A percentile compares a stretch with the other conserved stretches of the same genome.
Conservation (phyloP, 2,797 vertebrate genomes). For the Pseudocheirus occidentalis region DNA sequence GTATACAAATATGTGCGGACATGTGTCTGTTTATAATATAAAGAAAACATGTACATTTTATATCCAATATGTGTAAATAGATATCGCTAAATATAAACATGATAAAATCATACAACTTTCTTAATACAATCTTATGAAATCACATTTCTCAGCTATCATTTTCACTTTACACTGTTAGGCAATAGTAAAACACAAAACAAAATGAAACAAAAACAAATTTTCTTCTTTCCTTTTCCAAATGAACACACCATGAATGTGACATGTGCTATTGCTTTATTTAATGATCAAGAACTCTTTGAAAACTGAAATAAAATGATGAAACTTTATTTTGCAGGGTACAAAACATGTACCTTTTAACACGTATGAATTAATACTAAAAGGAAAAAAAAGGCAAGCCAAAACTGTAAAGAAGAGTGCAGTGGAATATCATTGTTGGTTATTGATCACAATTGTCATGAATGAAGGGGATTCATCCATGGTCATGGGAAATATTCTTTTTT, state of each 20-base stretch:
- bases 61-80: neutral
- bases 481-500: conserved; percentile 70
- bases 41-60: neutral
- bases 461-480: conserved; percentile 72
- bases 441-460: conserved; percentile 76
- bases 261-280: neutral
- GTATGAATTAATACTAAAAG: conserved; percentile 61
- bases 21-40: neutral
- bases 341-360: conserved; percentile 58
- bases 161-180: neutral
- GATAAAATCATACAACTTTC: neutral
- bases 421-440: conserved; percentile 69
- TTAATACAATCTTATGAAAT: neutral
- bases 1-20: neutral
- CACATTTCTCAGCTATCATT: neutral
- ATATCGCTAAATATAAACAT: neutral
- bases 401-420: conserved; percentile 56
- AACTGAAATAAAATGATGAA: conserved; percentile 44
- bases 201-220: too few relatives aligned
- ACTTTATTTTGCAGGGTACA: conserved; percentile 39
- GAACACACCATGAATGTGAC: too few relatives aligned
- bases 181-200: neutral
- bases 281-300: conserved; percentile 31
- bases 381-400: conserved; percentile 59
- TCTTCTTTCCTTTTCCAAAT: neutral